Conservation (phyloP, 2,888 invertebrate genomes). For the Magallana nippona region DNA sequence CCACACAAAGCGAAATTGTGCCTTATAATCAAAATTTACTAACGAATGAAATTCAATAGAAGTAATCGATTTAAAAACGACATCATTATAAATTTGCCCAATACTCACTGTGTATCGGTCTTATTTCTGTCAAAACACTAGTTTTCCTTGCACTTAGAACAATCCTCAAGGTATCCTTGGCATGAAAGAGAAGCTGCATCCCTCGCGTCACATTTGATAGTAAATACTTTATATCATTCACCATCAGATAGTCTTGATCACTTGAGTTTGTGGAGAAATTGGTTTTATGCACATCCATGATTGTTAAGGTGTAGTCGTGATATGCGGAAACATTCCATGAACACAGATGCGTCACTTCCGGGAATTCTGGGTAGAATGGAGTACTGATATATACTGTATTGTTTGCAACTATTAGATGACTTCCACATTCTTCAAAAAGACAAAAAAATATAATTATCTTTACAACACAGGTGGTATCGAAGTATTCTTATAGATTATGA, state of each 20-base stretch:
- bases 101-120: neutral
- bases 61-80: no score
- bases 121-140: neutral
- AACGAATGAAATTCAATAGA: no score
- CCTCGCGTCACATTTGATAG: neutral
- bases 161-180: neutral
- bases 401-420: neutral
- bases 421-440: constrained; percentile 1
- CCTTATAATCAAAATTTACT: no score
- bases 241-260: neutral
- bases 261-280: neutral
- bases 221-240: neutral
- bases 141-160: neutral
- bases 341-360: neutral
- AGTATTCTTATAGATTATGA: no score
- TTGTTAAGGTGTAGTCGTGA: neutral
- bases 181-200: neutral
- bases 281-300: neutral
- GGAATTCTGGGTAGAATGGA: neutral
- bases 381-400: neutral
- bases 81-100: no score
- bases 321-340: neutral
- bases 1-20: no score
- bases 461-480: no score
- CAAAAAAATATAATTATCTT: no score